Base-by-base conservation (phyloP, 2,888 invertebrate genomes). In the Liodrosophila aerea region DNA sequence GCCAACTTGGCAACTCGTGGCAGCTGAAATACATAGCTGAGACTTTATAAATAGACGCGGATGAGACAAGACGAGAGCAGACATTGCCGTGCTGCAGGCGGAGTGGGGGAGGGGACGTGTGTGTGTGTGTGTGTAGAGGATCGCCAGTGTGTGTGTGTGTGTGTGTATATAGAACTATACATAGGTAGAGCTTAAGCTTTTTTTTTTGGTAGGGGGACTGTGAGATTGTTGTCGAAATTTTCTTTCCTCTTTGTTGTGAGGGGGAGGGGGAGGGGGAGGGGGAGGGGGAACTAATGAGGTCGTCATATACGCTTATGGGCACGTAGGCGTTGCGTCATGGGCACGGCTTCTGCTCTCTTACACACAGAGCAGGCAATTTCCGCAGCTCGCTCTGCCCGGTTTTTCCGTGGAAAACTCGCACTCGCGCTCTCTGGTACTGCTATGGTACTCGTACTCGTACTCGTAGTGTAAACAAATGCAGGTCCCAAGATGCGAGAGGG, bases 31-130 rank as follows among this genome's bases (percentile, higher is more conserved):
- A 43, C 33, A 40, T 33, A 40, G 31, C 47, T 22, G 46, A 47
- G 76, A 85, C 83, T 85, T 78, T 78, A 78, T 82, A 78, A 78
- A 78, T 78, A 78, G 78, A 78, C 75, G 59, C 63, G 66, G 76
- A 72, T 62, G 72, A 76, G 67, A 65, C 71, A 43, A 61, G 66
- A 56, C 44, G 54, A 64, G 50, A 37, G 11, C 39, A 40, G 43
- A 36, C 34, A 1, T 8, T 7, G 64, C 40, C 36, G 46, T 18
- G 37, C 11, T 15, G 12, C 7, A 9, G n/a, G 11, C 18, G 22
- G 18, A 2, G 5, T n/a, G 22, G 16, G 64, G 41, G 33, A 29
- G 34, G 49, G 33, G 27, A 29, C 73, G 73, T 50, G 64, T 22
- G 46, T 31, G 40, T 13, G 18, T 16, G 15, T 9, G 8, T 13